A percentile compares a stretch with the other conserved stretches of the same genome.
Conservation (phyloP, 2,113 vertebrate genomes). For the Clinocottus analis region DNA sequence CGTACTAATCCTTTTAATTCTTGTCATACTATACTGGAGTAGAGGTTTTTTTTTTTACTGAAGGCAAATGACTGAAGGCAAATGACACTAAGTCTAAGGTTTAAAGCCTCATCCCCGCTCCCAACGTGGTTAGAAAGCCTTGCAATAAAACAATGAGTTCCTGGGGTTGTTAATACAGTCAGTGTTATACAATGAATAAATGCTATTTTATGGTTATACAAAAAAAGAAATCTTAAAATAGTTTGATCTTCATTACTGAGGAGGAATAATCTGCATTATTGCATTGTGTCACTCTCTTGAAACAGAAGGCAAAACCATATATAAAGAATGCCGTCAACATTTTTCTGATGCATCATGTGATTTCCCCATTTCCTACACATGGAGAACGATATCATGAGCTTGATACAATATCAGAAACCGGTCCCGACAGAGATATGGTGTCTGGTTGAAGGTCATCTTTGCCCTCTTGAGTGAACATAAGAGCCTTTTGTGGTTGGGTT, state of each 20-base stretch:
- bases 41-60: no score
- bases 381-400: constrained; percentile 62
- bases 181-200: not conserved
- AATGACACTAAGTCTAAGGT: no score
- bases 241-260: not conserved
- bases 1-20: not conserved
- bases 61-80: not conserved
- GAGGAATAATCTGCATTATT: not conserved
- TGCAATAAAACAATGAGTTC: not conserved
- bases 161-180: not conserved
- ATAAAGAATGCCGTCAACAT: constrained; percentile 61
- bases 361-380: constrained; percentile 68
- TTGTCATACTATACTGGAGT: no score
- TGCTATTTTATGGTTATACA: not conserved
- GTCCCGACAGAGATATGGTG: constrained; percentile 71
- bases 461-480: constrained; percentile 74
- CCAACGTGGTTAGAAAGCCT: not conserved
- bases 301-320: constrained; percentile 52
- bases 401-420: constrained; percentile 73
- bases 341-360: constrained; percentile 74
- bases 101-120: no score
- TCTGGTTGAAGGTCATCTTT: constrained; percentile 78
- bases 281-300: constrained; percentile 19
- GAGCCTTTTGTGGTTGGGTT: constrained; percentile 81
- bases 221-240: not conserved